Conservation (phyloP, 2,888 invertebrate species). For the Dicyrtoma fusca region DNA sequence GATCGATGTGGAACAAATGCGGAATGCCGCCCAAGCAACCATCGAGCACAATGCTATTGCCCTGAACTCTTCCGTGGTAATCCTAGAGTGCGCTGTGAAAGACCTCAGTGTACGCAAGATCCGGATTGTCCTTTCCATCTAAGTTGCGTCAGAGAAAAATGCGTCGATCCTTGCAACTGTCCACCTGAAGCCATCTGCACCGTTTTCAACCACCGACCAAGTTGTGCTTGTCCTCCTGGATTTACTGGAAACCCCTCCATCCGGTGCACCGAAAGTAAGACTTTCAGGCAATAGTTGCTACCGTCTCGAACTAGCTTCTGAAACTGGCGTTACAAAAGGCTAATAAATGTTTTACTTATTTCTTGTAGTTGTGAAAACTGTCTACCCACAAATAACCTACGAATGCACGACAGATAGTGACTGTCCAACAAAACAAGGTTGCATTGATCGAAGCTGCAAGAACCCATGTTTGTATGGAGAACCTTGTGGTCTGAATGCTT, state of each 20-base stretch:
- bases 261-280: conserved; percentile 69
- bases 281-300: conserved; percentile 61
- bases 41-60: conserved; percentile 78
- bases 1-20: conserved; percentile 81
- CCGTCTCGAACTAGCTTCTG: background rate
- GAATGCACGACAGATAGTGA: conserved; percentile 67
- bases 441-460: conserved; percentile 76
- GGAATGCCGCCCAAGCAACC: conserved; percentile 74
- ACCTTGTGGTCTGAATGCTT: conserved; percentile 67
- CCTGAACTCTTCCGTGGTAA: conserved; percentile 76
- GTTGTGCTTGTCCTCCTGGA: conserved; percentile 73
- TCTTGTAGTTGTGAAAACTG: conserved; percentile 30
- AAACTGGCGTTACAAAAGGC: too few species aligned
- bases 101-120: conserved; percentile 76
- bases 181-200: conserved; percentile 76
- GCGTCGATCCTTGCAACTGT: conserved; percentile 83
- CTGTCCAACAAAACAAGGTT: conserved; percentile 74
- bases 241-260: conserved; percentile 62
- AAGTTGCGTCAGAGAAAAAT: conserved; percentile 76
- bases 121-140: conserved; percentile 77
- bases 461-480: conserved; percentile 70
- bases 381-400: conserved; percentile 39
- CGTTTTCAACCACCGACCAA: conserved; percentile 74
- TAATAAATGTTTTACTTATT: background rate
- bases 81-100: conserved; percentile 74